Evolutionary conservation across 2,113 vertebrate species (phyloP), one percentile per base, ranked within the genome.

Genomic region (Hydropotes inermis): DNA sequence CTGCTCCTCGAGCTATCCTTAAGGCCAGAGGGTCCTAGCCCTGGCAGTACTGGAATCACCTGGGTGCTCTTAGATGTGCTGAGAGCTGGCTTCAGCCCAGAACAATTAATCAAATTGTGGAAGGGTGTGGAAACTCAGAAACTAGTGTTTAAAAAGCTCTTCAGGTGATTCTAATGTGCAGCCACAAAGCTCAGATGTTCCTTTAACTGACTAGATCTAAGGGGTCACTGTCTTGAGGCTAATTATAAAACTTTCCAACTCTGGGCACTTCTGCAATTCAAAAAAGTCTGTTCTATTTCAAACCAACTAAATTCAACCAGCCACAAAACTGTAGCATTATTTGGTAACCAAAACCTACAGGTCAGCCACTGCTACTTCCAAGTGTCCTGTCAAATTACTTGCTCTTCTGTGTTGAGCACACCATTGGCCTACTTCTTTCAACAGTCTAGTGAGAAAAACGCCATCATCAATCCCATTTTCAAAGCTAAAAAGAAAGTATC

Each of bases 281-380:
- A 19, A 81, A 79, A 96, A 94, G 25, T 57, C 61, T 33, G 61
- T 52, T 91, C 30, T 52, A 78, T n/a, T 89, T 39, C 67, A 64
- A 23, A 33, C n/a, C 74, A 81, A 92, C 16, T 4, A 54, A 70
- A 79, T 19, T 17, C 4, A n/a, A 83, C 47, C 23, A 45, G 43
- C 12, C 55, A 55, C 19, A 13, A 21, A 94, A 84, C 25, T n/a
- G 7, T 10, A 50, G 30, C 33, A n/a, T 83, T 33, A 45, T 25
- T 78, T 39, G 89, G 45, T 47, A 89, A 9, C 25, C 15, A 28
- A 81, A 89, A 86, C 3, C 74, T 64, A 27, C 14, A 78, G 54
- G 64, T 45, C 61, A 92, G 19, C 50, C 39, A 92, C 36, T 43
- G 43, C 43, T 23, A 45, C 58, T 82, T 79, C 50, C 27, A 81